Evolutionary conservation across 2,888 invertebrate genomes (phyloP), one percentile per base, ranked within the genome.

Genomic region (Corbicula japonica): DNA sequence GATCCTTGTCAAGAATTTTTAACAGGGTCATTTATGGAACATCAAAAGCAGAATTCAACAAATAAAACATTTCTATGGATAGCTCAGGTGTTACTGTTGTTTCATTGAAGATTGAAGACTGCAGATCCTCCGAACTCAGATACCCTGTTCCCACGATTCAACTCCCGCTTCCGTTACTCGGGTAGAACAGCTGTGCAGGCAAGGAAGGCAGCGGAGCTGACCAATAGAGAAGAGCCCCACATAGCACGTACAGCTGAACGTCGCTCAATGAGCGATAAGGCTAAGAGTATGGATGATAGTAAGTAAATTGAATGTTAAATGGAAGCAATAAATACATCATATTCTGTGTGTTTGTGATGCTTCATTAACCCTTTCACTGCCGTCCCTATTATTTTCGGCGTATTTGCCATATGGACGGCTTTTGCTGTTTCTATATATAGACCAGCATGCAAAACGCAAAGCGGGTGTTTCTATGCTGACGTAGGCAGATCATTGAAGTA

Each of bases 161-260:
- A 94, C 35, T 97, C 98, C 18, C 97, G 97, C 90, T 99, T 98
- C 95, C 96, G 99, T 69, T 99, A 98, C 94, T 97, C 97, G 58
- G 99, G 99, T 1, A 96, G 99, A 93, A 99, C 99, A 86, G 98
- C 98, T 94, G 98, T 97, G 94, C 99, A 99, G 95, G 97, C 98
- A 2, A 90, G 94, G 94, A 96, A 97, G 93, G 96, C 96, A 54
- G 93, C 94, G 35, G 93, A 94, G 63, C 96, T 97, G 44, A 97
- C 98, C 84, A 97, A 97, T 90, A 95, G 97, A 92, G 96, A 97
- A 86, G 96, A 83, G 48, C 84, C 83, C 5, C 81, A 80, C 46
- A 78, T 84, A 38, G 60, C 69, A 4, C 46, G 84, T 58, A 84
- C 84, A 48, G 84, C 84, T 46, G 83, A 83, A 56, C 26, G 80